Percentiles rank a stretch among this genome's conserved stretches.
phyloP scores from a whole-genome alignment of 2,888 invertebrate genomes.

The Oconnorella tubifera region DNA sequence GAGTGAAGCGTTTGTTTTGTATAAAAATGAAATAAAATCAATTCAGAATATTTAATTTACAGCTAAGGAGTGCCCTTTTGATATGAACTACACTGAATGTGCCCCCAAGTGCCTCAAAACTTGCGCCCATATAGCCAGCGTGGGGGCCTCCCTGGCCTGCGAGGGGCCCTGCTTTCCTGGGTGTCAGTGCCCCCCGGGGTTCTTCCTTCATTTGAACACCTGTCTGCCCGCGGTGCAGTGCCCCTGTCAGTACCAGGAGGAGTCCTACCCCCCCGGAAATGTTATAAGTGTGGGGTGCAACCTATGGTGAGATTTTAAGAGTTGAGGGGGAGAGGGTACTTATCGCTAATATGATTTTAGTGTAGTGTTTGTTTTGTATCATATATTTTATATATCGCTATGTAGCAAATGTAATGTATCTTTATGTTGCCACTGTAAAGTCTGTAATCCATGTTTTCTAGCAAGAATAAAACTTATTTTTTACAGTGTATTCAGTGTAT shows the following conservation, averaged over 20 bases:
- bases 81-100: conserved; percentile 75
- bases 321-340: no score
- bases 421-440: no score
- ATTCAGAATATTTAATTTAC: no score
- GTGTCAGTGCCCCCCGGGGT: conserved; percentile 29
- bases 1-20: no score
- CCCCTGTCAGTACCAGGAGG: conserved; percentile 34
- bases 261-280: conserved; percentile 34
- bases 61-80: conserved; percentile 55
- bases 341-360: no score
- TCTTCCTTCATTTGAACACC: conserved; percentile 17
- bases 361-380: no score
- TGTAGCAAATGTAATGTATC: no score
- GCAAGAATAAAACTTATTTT: no score
- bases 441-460: no score
- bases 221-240: conserved; percentile 25
- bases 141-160: conserved; percentile 11
- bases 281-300: conserved; percentile 41
- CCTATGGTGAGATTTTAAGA: conserved; percentile 40
- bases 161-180: conserved; percentile 25
- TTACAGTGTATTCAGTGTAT: no score
- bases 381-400: no score
- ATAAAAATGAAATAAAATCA: no score
- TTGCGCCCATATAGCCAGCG: conserved; percentile 58
- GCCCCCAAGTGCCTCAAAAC: conserved; percentile 78